Evolutionary conservation across 2,797 vertebrate genomes (phyloP).

Genomic region (Gymnoscopelus microlampas): DNA sequence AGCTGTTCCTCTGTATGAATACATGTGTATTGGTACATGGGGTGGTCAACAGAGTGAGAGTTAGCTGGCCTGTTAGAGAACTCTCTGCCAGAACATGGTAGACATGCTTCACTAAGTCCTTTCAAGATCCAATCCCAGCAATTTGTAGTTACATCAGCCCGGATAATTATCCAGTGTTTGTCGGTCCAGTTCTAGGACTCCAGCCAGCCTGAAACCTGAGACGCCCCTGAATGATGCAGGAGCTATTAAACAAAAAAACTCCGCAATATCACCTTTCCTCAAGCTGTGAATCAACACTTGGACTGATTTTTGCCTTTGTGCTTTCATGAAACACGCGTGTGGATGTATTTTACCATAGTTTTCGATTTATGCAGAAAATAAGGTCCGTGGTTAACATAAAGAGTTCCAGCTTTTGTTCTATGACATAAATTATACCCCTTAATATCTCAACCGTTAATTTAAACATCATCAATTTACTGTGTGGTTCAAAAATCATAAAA

Average conservation of each 20-base stretch:
- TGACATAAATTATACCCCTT: too few species aligned
- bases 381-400: too few species aligned
- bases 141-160: slow-evolving; percentile 83
- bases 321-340: too few species aligned
- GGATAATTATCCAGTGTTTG: slow-evolving; percentile 78
- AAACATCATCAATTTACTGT: too few species aligned
- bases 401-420: too few species aligned
- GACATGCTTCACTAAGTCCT: slow-evolving; percentile 72
- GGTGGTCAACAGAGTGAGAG: slow-evolving; percentile 7
- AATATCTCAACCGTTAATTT: too few species aligned
- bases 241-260: slow-evolving; percentile 82
- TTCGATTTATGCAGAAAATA: too few species aligned
- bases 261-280: slow-evolving; percentile 68
- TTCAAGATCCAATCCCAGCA: slow-evolving; percentile 68
- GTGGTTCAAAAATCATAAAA: too few species aligned
- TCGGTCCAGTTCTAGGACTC: slow-evolving; percentile 70
- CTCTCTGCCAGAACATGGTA: slow-evolving; percentile 50
- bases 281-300: slow-evolving; percentile 69
- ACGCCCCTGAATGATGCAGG: slow-evolving; percentile 80
- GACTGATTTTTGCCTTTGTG: slow-evolving; percentile 30
- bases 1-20: too few species aligned
- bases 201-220: slow-evolving; percentile 77
- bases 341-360: too few species aligned
- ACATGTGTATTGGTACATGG: slow-evolving; percentile 2
- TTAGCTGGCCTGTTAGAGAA: slow-evolving; percentile 41